These are phyloP conservation scores for Sebastes vulpes DNA, from an alignment of 2,797 vertebrate genomes.

Conservation along the genomic window DNA sequence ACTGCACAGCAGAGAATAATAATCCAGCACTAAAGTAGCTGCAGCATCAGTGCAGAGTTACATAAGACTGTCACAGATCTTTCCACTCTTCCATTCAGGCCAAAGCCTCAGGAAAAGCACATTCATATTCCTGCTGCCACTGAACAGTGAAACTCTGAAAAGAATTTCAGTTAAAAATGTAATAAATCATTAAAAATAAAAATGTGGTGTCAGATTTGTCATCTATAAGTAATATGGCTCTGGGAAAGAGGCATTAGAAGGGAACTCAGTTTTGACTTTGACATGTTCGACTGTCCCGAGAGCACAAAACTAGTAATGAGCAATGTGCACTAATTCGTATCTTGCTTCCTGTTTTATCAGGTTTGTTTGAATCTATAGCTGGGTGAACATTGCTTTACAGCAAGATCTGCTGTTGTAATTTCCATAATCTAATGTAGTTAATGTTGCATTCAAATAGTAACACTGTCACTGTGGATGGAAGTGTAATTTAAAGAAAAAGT, in stretches of 20 bases:
- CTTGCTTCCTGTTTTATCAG: background rate
- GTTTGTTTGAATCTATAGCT: background rate
- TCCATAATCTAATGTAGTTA: background rate
- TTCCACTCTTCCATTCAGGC: slow-evolving; percentile 37
- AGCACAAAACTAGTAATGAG: background rate
- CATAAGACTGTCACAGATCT: slow-evolving; percentile 30
- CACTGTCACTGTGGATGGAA: background rate
- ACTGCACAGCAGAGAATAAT: slow-evolving; percentile 14
- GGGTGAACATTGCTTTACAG: background rate
- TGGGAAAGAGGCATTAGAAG: background rate
- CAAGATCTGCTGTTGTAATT: background rate
- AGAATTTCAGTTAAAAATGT: background rate
- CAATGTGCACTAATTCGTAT: no score
- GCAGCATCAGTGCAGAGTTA: slow-evolving; percentile 42
- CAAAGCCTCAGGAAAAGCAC: slow-evolving; percentile 19
- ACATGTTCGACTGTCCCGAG: background rate
- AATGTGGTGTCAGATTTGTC: background rate
- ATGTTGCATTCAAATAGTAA: background rate
- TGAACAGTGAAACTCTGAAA: background rate
- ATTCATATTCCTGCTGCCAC: slow-evolving; percentile 24
- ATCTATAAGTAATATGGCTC: background rate
- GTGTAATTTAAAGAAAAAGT: no score
- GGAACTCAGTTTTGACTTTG: background rate
- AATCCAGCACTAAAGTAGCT: slow-evolving; percentile 14
- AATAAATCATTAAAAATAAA: background rate